Base-by-base conservation (phyloP, 2,797 vertebrate genomes). In the Chelidonichthys spinosus region DNA sequence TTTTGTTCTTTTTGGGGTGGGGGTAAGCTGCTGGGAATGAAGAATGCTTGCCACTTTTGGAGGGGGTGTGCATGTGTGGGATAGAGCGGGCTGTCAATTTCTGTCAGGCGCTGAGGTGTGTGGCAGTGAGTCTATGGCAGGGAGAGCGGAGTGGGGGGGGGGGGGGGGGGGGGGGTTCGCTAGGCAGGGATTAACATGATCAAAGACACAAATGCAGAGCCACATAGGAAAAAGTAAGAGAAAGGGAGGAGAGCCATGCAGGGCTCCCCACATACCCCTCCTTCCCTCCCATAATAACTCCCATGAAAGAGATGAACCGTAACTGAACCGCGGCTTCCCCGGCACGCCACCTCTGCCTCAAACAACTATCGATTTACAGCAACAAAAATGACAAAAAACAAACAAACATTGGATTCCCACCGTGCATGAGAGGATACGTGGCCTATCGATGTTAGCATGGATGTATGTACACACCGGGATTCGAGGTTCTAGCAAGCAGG, bases 151-250 rank as follows among this genome's bases (percentile, higher is more conserved):
- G 70, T 39, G 74, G 59, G 46, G 36, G 14, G 65, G 11, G 66
- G 50, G 72, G 54, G 44, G n/a, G 32, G 63, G 59, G 73, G 79
- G 75, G 18, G 87, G 78, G 73, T 25, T 25, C 5, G 84, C 83
- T 75, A 79, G 86, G 81, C 85, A 90, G 85, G 92, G 92, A 94
- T 94, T 93, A 94, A 89, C 81, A 67, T 92, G 91, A 94, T 92
- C 92, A 94, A 93, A 93, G 92, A 90, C 85, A 81, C 83, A 86
- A 87, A 90, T 85, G 82, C 85, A 84, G 84, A 88, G 82, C 85
- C 86, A 87, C 80, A 91, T 84, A 69, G 88, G 80, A 79, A 87
- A 87, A 88, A 90, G 76, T 88, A 89, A 90, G 83, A 88, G 85
- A 90, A 89, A 82, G 71, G 69, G 84, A 84, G 73, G 77, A 82